A percentile compares a stretch with the other conserved stretches of the same genome.
phyloP scores from a whole-genome alignment of 2,113 vertebrate genomes.

The Balaenoptera acutorostrata region DNA sequence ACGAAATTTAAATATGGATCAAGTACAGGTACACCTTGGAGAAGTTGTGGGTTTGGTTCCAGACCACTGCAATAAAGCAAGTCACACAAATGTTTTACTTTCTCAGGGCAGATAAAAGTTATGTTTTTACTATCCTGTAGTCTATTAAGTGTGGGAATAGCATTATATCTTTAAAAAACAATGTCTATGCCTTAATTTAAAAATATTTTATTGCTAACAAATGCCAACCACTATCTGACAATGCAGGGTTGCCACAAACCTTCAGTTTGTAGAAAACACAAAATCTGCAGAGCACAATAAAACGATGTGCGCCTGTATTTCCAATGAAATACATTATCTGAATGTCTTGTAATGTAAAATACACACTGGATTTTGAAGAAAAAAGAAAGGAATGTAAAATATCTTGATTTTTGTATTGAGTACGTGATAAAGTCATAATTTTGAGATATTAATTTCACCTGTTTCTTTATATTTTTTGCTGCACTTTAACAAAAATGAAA shows the following conservation, averaged over 20 bases:
- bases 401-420: neutral
- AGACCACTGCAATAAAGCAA: neutral
- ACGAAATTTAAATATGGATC: neutral
- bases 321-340: neutral
- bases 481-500: neutral
- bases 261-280: neutral
- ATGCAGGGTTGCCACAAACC: neutral
- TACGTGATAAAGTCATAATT: neutral
- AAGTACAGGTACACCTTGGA: neutral
- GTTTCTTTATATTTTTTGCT: neutral
- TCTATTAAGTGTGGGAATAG: neutral
- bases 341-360: neutral
- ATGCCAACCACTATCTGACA: neutral
- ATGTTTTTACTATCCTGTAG: neutral
- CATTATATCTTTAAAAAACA: neutral
- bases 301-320: neutral
- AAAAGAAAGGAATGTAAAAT: neutral
- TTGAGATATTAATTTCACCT: neutral
- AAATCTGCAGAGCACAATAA: neutral
- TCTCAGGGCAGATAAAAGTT: neutral
- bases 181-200: neutral
- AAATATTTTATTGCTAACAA: neutral
- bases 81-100: neutral
- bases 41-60: neutral
- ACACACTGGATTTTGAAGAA: neutral